A percentile compares a stretch with the other conserved stretches of the same genome.
Evolutionary conservation across 2,888 invertebrate species (phyloP).

Genomic region (Zhengitettix transpicula): DNA sequence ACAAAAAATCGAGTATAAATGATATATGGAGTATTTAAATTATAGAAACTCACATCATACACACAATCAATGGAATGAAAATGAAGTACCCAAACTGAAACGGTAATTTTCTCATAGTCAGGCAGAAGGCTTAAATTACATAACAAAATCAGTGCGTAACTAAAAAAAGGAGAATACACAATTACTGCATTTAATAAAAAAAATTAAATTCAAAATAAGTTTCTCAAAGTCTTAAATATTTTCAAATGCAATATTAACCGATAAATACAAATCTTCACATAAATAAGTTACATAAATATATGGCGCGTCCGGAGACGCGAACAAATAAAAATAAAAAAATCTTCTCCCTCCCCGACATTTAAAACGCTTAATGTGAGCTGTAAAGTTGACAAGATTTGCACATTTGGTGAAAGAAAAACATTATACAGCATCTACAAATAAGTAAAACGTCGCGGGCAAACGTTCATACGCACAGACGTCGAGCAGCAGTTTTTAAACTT

Average conservation of each 20-base stretch:
- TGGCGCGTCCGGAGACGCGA: not conserved
- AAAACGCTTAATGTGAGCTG: too few species aligned
- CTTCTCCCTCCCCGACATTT: not conserved
- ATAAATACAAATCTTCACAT: constrained; percentile 12
- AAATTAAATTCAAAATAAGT: not conserved
- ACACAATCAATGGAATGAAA: not conserved
- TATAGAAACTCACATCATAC: not conserved
- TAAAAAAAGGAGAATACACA: constrained; percentile 2
- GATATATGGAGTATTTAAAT: not conserved
- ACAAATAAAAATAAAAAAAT: constrained; percentile 1
- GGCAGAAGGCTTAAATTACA: too few species aligned
- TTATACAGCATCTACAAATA: too few species aligned
- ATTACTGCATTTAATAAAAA: not conserved
- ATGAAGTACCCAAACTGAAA: too few species aligned
- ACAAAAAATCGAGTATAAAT: not conserved
- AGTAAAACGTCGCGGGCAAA: too few species aligned
- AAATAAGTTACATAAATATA: constrained; percentile 13
- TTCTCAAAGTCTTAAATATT: too few species aligned
- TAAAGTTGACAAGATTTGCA: too few species aligned
- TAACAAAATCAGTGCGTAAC: not conserved
- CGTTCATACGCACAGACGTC: too few species aligned
- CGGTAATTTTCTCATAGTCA: too few species aligned
- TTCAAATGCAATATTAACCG: constrained; percentile 1
- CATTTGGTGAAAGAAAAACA: too few species aligned
- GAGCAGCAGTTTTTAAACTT: too few species aligned